Conservation (phyloP, 1,140 invertebrate species). For the Heliconius hewitsoni region DNA sequence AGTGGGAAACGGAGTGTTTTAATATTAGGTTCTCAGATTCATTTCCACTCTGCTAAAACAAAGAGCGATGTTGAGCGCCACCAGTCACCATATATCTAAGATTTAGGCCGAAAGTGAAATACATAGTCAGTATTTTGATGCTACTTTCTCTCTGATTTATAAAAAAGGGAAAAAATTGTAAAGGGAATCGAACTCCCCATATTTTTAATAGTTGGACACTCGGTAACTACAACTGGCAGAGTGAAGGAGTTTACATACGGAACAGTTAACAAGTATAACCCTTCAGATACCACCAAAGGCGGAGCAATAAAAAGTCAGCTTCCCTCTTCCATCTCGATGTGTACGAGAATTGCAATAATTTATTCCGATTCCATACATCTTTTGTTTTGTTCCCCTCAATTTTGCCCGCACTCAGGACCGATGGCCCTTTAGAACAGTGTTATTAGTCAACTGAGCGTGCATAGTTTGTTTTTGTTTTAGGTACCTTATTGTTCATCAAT, state of each 20-base stretch:
- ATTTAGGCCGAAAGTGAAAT: no score
- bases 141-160: no score
- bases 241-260: neutral
- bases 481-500: conserved; percentile 47
- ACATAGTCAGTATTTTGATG: no score
- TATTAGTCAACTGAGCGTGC: conserved; percentile 66
- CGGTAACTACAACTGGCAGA: no score
- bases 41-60: no score
- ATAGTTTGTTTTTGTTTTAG: conserved; percentile 65
- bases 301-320: conserved; percentile 65
- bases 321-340: conserved; percentile 56
- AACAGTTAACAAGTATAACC: conserved; percentile 5
- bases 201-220: no score
- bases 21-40: no score
- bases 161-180: no score
- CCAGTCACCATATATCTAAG: no score
- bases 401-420: conserved; percentile 60
- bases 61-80: no score
- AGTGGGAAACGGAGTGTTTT: no score
- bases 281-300: conserved; percentile 25
- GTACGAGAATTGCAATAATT: conserved; percentile 60
- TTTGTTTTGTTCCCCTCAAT: conserved; percentile 69
- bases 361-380: conserved; percentile 64
- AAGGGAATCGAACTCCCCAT: no score
- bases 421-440: conserved; percentile 67